Evolutionary conservation across 2,113 vertebrate species (phyloP), one percentile per base, ranked within the genome.

Genomic region (Pogona vitticeps): DNA sequence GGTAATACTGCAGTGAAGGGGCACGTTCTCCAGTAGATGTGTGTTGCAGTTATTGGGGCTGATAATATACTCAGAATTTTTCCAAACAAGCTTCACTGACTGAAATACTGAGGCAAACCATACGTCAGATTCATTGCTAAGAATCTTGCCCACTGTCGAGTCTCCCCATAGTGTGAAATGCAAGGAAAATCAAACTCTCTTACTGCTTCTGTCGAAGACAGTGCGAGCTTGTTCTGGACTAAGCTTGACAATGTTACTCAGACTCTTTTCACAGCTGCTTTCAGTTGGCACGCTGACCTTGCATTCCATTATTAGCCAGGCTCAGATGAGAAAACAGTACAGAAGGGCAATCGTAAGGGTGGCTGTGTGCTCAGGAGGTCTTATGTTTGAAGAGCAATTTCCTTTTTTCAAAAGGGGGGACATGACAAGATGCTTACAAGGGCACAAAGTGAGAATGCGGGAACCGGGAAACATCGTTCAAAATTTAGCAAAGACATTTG

Each of bases 261-360:
- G 76, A 3, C 8, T 72, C 78, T 36, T 59, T 67, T 56, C 31
- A 78, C 61, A 86, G 52, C 80, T 82, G 61, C 59, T 87, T 89
- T 81, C 84, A 72, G 28, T 77, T 86, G 46, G 80, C 31, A n/a
- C 73, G 71, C 20, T 80, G 76, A 63, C 52, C 20, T 36, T 1
- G 0, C 77, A 13, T 70, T 83, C 10, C 59, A 26, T 68, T 58
- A 72, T 78, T 67, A 84, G 63, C 28, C 38, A 61, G 31, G 31
- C 67, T 71, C 46, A 21, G 77, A 46, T 33, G 10, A n/a, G 56
- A 73, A 73, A 80, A 59, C n/a, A 70, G 3, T 33, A 59, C 14
- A 67, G 84, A 86, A 86, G 59, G 70, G 38, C 78, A 26, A 63
- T 36, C 31, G 12, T 63, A 52, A 75, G 10, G 56, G 33, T 80